Percentiles rank a stretch among this genome's conserved stretches.
Evolutionary conservation across 2,797 vertebrate species (phyloP).

Genomic region (Atherinosoma microstoma): DNA sequence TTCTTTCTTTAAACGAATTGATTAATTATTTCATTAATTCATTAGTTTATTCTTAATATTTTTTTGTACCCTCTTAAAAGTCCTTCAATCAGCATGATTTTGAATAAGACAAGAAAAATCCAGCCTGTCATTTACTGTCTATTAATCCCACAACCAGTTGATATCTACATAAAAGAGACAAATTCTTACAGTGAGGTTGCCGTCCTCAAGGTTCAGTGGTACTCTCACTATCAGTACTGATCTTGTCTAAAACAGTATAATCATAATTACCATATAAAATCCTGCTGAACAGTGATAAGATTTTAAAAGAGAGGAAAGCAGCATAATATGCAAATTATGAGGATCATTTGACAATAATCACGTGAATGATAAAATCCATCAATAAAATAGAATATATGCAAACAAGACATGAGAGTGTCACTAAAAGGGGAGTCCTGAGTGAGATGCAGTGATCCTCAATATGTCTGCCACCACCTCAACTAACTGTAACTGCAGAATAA

Average conservation of each 20-base stretch:
- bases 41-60: neutral
- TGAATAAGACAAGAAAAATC: neutral
- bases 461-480: conserved; percentile 23
- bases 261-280: conserved; percentile 36
- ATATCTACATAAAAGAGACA: neutral
- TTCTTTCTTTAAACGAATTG: neutral
- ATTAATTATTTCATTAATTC: neutral
- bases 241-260: conserved; percentile 42
- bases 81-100: neutral
- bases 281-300: conserved; percentile 37
- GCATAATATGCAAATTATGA: conserved; percentile 42
- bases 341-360: conserved; percentile 36
- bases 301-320: conserved; percentile 19
- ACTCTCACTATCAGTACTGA: conserved; percentile 3
- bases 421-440: conserved; percentile 57
- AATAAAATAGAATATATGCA: conserved; percentile 30
- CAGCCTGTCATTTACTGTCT: neutral
- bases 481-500: conserved; percentile 64
- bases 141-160: neutral
- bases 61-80: neutral
- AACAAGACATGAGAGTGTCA: conserved; percentile 34
- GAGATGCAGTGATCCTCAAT: conserved; percentile 43
- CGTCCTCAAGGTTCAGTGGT: neutral
- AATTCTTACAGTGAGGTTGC: neutral
- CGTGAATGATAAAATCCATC: conserved; percentile 44